phyloP scores from a whole-genome alignment of 2,888 invertebrate species.

The Brassicogethes aeneus region DNA sequence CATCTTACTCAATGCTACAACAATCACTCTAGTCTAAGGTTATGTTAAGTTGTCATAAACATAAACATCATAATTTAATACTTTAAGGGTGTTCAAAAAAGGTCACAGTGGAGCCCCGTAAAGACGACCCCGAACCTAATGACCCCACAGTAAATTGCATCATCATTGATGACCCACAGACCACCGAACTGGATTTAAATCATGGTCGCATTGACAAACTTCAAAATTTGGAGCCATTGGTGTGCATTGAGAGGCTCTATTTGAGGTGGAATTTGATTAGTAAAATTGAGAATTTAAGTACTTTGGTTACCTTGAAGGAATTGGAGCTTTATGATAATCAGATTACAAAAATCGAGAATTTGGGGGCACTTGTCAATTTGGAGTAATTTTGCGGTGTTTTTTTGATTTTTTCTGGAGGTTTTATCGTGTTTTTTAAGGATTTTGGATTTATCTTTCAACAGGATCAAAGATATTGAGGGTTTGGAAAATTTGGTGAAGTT shows the following conservation, averaged over 20 bases:
- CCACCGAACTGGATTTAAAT: conserved; percentile 75
- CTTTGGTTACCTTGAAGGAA: conserved; percentile 69
- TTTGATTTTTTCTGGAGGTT: conserved; percentile 3
- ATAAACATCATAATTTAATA: too few relatives aligned
- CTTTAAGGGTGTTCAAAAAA: too few relatives aligned
- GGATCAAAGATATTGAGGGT: conserved; percentile 79
- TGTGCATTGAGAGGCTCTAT: conserved; percentile 68
- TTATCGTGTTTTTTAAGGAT: conserved; percentile 49
- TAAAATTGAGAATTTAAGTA: conserved; percentile 81
- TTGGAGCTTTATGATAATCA: conserved; percentile 97
- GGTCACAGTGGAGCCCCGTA: too few relatives aligned
- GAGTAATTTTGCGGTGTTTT: conserved; percentile 52
- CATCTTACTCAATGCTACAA: too few relatives aligned
- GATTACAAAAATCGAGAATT: conserved; percentile 82
- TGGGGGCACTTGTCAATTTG: conserved; percentile 78
- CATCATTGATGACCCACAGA: conserved; percentile 55
- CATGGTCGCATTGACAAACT: conserved; percentile 80
- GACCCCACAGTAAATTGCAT: conserved; percentile 48
- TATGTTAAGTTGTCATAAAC: too few relatives aligned
- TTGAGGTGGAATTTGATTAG: conserved; percentile 93
- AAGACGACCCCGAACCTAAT: background rate
- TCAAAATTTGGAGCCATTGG: conserved; percentile 72
- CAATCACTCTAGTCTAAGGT: too few relatives aligned
- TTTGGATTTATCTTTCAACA: conserved; percentile 92
- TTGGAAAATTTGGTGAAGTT: conserved; percentile 66